These are phyloP conservation scores for Pilophorus perplexus DNA, from an alignment of 2,888 invertebrate species.

Conservation along the genomic window DNA sequence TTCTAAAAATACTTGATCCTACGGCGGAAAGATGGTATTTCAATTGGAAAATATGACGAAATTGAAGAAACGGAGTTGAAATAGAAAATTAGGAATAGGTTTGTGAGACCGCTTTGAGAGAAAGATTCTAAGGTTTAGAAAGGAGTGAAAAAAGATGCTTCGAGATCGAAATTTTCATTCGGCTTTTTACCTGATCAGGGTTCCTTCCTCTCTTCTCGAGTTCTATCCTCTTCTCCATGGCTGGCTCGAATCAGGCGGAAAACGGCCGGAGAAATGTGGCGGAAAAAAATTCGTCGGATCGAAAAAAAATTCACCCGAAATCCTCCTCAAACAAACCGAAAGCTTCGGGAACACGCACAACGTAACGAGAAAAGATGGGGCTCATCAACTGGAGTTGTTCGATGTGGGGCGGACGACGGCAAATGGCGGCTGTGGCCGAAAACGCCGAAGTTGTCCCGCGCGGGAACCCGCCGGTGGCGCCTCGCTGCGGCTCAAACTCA, in stretches of 20 bases:
- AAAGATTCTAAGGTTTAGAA: no score
- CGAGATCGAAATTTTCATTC: no score
- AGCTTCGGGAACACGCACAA: conserved; percentile 11
- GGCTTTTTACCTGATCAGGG: conserved; percentile 89
- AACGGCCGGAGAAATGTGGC: no score
- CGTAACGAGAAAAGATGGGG: conserved; percentile 19
- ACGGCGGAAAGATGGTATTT: no score
- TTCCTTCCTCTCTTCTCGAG: conserved; percentile 89
- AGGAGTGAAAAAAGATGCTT: no score
- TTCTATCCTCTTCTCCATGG: conserved; percentile 93
- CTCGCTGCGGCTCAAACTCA: no score
- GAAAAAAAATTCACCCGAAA: background rate
- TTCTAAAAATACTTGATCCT: no score
- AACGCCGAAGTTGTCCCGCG: conserved; percentile 9
- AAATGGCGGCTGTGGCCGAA: conserved; percentile 25
- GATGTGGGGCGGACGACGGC: conserved; percentile 21
- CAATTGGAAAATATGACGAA: background rate
- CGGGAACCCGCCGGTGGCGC: no score
- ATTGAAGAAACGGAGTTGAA: background rate
- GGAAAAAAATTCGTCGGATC: no score
- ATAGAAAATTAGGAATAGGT: no score
- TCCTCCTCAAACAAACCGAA: background rate
- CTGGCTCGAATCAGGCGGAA: no score
- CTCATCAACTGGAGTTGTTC: conserved; percentile 12
- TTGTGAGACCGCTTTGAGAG: no score